phyloP scores from a whole-genome alignment of 2,797 vertebrate genomes.

The Acrossocheilus fasciatus region DNA sequence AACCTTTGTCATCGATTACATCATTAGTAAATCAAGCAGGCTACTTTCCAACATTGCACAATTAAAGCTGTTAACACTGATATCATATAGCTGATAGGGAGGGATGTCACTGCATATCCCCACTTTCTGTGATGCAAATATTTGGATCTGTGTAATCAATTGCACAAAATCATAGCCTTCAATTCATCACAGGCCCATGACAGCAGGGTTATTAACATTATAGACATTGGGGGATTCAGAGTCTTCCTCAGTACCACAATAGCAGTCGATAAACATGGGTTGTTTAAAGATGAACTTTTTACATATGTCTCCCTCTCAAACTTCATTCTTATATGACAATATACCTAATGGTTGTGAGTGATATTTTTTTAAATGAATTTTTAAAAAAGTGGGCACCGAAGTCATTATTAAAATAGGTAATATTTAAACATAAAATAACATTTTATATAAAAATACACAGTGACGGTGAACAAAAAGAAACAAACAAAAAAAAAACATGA shows the following conservation, averaged over 20 bases:
- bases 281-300: background rate
- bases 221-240: background rate
- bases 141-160: background rate
- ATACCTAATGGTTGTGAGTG: background rate
- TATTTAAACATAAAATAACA: background rate
- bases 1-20: background rate
- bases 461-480: background rate
- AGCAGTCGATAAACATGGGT: background rate
- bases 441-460: background rate
- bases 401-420: background rate
- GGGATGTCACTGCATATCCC: background rate
- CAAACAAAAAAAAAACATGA: background rate
- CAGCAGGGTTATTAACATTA: background rate
- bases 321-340: background rate
- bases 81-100: background rate
- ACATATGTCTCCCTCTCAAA: background rate
- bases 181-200: background rate
- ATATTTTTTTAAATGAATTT: background rate
- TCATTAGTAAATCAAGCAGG: background rate
- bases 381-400: too few relatives aligned
- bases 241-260: background rate
- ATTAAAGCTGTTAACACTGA: background rate
- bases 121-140: background rate
- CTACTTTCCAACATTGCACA: background rate
- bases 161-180: background rate